A percentile compares a stretch with the other conserved stretches of the same genome.
Evolutionary conservation across 2,888 invertebrate species (phyloP).

Genomic region (Magallana nippona): DNA sequence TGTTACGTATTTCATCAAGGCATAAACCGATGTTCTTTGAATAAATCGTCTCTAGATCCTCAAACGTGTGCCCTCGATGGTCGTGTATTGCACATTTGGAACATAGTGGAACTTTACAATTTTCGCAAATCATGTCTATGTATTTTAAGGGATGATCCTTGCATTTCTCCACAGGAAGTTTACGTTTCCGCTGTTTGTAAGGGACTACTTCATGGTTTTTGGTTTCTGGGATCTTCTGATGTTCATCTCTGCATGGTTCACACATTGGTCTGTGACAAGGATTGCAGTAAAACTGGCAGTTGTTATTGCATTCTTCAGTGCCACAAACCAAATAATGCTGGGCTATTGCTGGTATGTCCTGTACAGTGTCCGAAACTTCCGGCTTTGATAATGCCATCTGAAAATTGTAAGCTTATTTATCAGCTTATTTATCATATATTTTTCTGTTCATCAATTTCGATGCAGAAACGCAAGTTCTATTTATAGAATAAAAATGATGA

Average conservation of each 20-base stretch:
- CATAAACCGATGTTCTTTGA: background rate
- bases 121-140: background rate
- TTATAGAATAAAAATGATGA: no score
- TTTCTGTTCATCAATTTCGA: no score
- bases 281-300: background rate
- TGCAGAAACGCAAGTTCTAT: no score
- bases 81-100: background rate
- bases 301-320: background rate
- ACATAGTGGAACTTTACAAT: background rate
- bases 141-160: background rate
- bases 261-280: background rate
- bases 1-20: background rate
- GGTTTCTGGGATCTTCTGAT: background rate
- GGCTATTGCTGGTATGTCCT: background rate
- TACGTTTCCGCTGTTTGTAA: background rate
- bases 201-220: background rate
- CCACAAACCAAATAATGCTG: background rate
- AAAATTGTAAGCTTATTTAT: background rate
- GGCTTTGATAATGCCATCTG: background rate
- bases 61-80: background rate
- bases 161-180: constrained; percentile 1
- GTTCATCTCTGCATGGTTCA: background rate
- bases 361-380: background rate
- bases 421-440: no score
- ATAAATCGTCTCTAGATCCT: background rate